Conservation (phyloP, 2,888 invertebrate species). For the Scaptomyza flava region DNA sequence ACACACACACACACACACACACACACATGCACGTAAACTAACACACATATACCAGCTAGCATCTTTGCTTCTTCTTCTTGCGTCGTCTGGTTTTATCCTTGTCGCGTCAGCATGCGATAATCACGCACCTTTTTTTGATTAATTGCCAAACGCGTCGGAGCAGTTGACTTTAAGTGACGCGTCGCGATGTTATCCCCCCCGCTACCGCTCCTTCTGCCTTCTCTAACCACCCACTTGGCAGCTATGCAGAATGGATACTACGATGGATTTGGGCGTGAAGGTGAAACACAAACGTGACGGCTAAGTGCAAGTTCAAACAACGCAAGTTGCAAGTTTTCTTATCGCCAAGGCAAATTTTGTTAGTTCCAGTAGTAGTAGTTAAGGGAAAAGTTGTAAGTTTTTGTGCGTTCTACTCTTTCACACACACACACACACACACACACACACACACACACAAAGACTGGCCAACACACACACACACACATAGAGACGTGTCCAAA, state of each 20-base stretch:
- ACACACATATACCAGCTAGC: slow-evolving; percentile 36
- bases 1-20: slow-evolving; percentile 12
- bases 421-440: slow-evolving; percentile 8
- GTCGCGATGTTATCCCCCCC: slow-evolving; percentile 5
- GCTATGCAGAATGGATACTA: slow-evolving; percentile 4
- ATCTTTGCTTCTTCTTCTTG: slow-evolving; percentile 2
- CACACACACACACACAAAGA: slow-evolving; percentile 6
- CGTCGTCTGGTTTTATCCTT: slow-evolving; percentile 25
- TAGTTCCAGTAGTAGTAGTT: too few species aligned
- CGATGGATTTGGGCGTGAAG: slow-evolving; percentile 18
- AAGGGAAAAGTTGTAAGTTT: slow-evolving; percentile 51
- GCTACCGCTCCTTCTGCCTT: not conserved
- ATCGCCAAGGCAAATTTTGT: slow-evolving; percentile 50
- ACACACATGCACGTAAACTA: not conserved
- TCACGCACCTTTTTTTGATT: slow-evolving; percentile 81
- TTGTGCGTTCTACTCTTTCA: slow-evolving; percentile 30
- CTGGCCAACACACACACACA: slow-evolving; percentile 5
- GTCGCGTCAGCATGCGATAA: slow-evolving; percentile 57
- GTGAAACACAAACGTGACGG: slow-evolving; percentile 43
- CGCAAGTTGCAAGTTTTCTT: slow-evolving; percentile 61
- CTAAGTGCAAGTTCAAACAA: slow-evolving; percentile 77
- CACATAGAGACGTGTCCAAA: slow-evolving; percentile 60
- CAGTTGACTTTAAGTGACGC: slow-evolving; percentile 57
- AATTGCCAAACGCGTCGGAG: slow-evolving; percentile 72
- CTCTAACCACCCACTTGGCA: not conserved